Evolutionary conservation across 1,140 invertebrate species (phyloP), one percentile per base, ranked within the genome.

Genomic region (Magallana ariakensis): DNA sequence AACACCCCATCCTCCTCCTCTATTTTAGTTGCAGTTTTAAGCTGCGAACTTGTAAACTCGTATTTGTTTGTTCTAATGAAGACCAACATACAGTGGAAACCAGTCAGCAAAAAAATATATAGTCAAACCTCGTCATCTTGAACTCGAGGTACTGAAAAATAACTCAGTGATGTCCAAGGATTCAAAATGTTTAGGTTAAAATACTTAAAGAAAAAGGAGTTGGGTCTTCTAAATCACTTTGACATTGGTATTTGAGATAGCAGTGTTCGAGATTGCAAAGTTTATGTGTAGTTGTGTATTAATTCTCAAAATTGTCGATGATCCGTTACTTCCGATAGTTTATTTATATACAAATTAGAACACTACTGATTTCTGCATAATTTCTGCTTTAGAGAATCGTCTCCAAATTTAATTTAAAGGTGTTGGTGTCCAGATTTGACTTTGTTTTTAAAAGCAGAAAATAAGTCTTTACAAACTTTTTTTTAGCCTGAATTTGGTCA

Each of bases 401-500:
- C 58, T n/a, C 58, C 58, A 60, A 60, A 16, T 60, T 60, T 15
- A 60, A 16, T 9, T n/a, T 33, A 33, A 33, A 33, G 33, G 33
- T 4, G 33, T 33, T 33, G 0, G 33, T 33, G 1, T 33, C 33
- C 33, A 46, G 33, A 46, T 46, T 46, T 46, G 33, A 46, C 15
- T 15, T 60, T 60, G 58, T 60, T 60, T 60, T 60, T 4, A n/a
- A 60, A 60, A 60, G 15, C 58, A 15, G 8, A 60, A 60, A 60
- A 0, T 60, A 60, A 60, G 15, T 60, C 19, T 60, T 60, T 7
- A 15, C 58, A 83, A 57, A 58, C 26, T 57, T 84, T 66, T 53
- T 81, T 85, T 13, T 33, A 85, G 84, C 60, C 82, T n/a, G 26
- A 22, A 66, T 88, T 19, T 88, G 84, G 84, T 13, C 87, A 85